Percentiles rank a stretch among this genome's conserved stretches.
phyloP scores from a whole-genome alignment of 2,888 invertebrate genomes.

The Cynaeus angustus region DNA sequence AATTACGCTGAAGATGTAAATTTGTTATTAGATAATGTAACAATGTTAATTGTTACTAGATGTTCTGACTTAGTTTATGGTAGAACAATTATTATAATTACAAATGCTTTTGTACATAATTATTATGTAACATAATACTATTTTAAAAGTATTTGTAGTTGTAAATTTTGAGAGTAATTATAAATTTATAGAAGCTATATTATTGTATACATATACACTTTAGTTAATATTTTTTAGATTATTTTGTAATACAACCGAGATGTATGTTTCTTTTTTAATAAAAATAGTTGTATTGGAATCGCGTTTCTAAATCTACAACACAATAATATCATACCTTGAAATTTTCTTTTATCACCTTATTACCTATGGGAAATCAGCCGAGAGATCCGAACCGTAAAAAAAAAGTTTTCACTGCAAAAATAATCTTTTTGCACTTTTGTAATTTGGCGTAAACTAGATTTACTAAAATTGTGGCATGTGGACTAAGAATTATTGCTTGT shows the following conservation, averaged over 20 bases:
- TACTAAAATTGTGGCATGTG: conserved; percentile 6
- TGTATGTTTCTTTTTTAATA: conserved; percentile 59
- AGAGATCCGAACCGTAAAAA: conserved; percentile 12
- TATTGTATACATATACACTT: conserved; percentile 54
- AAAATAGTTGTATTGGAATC: conserved; percentile 57
- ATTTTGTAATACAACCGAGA: conserved; percentile 60
- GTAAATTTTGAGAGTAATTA: conserved; percentile 52
- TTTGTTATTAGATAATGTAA: conserved; percentile 49
- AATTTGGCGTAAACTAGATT: conserved; percentile 4
- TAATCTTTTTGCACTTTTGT: conserved; percentile 7
- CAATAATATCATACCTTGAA: conserved; percentile 10
- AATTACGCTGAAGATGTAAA: conserved; percentile 45
- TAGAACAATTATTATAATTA: conserved; percentile 49
- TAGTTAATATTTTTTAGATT: conserved; percentile 58
- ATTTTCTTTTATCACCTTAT: background rate
- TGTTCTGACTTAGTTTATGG: conserved; percentile 47
- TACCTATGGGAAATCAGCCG: conserved; percentile 34
- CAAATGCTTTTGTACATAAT: conserved; percentile 53
- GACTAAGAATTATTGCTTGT: conserved; percentile 12
- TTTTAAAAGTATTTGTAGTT: conserved; percentile 50
- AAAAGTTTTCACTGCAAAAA: conserved; percentile 1
- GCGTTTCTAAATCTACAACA: conserved; percentile 1
- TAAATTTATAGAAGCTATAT: conserved; percentile 51
- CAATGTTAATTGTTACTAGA: conserved; percentile 50
- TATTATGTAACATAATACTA: conserved; percentile 45